Percentiles rank a stretch among this genome's conserved stretches.
These are phyloP conservation scores for Acanthosepion lycidas DNA, from an alignment of 2,888 invertebrate species.

Conservation along the genomic window DNA sequence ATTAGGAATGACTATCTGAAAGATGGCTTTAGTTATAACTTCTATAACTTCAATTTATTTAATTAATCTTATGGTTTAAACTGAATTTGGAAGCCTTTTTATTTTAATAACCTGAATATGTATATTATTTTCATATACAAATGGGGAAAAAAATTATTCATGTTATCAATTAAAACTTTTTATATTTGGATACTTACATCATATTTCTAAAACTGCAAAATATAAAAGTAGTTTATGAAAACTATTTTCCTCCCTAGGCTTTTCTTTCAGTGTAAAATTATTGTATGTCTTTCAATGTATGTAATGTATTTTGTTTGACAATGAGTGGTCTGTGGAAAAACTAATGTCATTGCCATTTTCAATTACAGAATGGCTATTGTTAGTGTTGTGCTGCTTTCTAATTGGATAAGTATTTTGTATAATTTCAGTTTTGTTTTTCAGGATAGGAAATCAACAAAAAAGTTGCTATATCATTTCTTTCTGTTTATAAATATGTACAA, in stretches of 20 bases:
- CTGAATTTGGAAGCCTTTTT: too few species aligned
- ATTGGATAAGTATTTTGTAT: slow-evolving; percentile 11
- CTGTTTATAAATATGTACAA: too few species aligned
- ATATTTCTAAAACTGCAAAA: too few species aligned
- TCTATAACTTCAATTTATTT: too few species aligned
- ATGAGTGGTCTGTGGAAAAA: neutral
- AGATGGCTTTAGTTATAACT: too few species aligned
- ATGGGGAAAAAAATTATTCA: too few species aligned
- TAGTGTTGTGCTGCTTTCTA: slow-evolving; percentile 33
- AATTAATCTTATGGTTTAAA: too few species aligned
- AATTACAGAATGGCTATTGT: neutral
- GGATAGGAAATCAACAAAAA: neutral
- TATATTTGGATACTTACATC: too few species aligned
- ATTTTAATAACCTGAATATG: neutral
- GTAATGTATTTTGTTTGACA: neutral
- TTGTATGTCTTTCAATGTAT: neutral
- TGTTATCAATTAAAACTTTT: too few species aligned
- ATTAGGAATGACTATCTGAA: too few species aligned
- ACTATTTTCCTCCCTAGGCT: neutral
- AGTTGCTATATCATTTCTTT: too few species aligned
- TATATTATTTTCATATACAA: too few species aligned
- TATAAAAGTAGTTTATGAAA: neutral
- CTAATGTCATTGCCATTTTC: neutral
- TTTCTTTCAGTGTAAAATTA: slow-evolving; percentile 1
- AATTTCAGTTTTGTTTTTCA: neutral